Evolutionary conservation across 2,888 invertebrate genomes (phyloP), one percentile per base, ranked within the genome.

Genomic region (Odontocolon sp.): DNA sequence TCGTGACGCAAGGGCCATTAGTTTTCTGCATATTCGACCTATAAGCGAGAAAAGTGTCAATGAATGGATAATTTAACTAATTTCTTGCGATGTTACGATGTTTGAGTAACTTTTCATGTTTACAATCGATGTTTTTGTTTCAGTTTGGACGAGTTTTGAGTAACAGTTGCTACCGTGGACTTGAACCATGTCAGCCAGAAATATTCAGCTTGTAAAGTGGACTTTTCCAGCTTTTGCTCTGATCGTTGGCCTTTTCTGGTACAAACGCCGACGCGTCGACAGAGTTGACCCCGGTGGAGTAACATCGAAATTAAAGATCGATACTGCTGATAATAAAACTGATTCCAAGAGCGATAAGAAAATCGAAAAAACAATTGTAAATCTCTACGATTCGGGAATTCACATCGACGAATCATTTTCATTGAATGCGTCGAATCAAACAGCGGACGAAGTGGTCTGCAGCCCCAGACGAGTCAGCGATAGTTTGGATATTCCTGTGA

Each of bases 211-310:
- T 88, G 92, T 96, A 90, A 94, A 94, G 92, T 94, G 95, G 93
- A 95, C 94, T 86, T 92, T 96, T 86, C 96, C 96, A 89, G 94
- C 95, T 86, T 93, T 96, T 92, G 95, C 95, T 86, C 93, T 95
- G 87, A 92, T 96, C 87, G 92, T 96, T 91, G 95, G 95, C 85
- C 94, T 96, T 90, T 94, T 94, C 90, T 96, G 96, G 96, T 95
- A 95, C 94, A 94, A 94, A 92, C 95, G 94, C 92, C 95, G 94
- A 92, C 93, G 93, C 91, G 93, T 93, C 88, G 93, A 93, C 90
- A 93, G 92, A 93, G 94, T 93, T 94, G 95, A 95, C 94, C 94
- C 94, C 82, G 95, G 94, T 87, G 94, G 94, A 92, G 92, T 54
- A 14, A 59, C n/a, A n/a, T n/a, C n/a, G 64, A 76, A 80, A 77